Evolutionary conservation across 2,888 invertebrate genomes (phyloP).

Genomic region (Epistrophe eligans): DNA sequence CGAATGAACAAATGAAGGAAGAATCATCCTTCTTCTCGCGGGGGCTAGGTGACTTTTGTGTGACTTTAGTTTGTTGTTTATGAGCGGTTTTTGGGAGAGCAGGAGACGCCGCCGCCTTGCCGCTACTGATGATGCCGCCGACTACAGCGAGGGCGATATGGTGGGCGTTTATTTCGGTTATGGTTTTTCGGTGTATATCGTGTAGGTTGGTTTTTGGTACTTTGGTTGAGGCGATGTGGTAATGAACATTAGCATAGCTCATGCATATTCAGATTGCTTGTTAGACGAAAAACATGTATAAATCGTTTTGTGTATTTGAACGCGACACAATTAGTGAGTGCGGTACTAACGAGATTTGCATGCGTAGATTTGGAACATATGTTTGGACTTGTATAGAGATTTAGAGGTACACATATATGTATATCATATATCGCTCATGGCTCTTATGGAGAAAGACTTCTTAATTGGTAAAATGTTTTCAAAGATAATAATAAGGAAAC

Average conservation of each 20-base stretch:
- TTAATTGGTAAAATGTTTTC: slow-evolving; percentile 56
- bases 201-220: slow-evolving; percentile 5
- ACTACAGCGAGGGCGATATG: neutral
- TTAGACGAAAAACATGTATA: slow-evolving; percentile 47
- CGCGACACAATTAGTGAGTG: slow-evolving; percentile 29
- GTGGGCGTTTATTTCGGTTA: slow-evolving; percentile 32
- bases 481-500: slow-evolving; percentile 16
- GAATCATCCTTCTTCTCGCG: neutral
- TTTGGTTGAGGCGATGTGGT: slow-evolving; percentile 34
- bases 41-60: slow-evolving; percentile 51
- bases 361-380: slow-evolving; percentile 41
- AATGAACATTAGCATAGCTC: slow-evolving; percentile 72
- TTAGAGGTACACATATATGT: neutral
- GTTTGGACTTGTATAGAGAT: neutral
- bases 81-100: slow-evolving; percentile 39
- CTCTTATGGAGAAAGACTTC: neutral
- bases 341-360: slow-evolving; percentile 56
- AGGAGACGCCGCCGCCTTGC: too few relatives aligned
- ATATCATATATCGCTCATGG: neutral
- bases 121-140: neutral
- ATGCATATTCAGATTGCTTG: slow-evolving; percentile 70
- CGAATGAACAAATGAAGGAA: neutral
- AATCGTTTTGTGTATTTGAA: slow-evolving; percentile 48
- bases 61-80: slow-evolving; percentile 48
- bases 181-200: neutral